These are phyloP conservation scores for Drosophila helvetica DNA, from an alignment of 2,888 invertebrate species.

Conservation along the genomic window DNA sequence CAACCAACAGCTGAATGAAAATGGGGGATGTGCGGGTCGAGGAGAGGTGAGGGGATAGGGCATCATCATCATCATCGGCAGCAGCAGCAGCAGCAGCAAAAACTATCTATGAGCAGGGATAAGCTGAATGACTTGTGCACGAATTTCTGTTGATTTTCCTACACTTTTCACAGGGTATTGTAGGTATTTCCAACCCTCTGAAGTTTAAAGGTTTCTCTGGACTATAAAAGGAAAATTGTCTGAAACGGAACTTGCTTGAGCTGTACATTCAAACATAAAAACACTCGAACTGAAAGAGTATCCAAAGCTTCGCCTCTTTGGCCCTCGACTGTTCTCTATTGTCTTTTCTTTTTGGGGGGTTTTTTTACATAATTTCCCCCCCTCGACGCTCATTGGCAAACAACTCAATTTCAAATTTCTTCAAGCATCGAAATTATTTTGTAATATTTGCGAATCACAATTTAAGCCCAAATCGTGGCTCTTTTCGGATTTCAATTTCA, in stretches of 20 bases:
- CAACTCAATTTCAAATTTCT: constrained; percentile 66
- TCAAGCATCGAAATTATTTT: constrained; percentile 68
- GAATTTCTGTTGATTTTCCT: constrained; percentile 29
- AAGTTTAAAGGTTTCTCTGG: background rate
- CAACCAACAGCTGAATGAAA: constrained; percentile 25
- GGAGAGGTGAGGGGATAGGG: constrained; percentile 4
- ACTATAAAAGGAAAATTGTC: too few relatives aligned
- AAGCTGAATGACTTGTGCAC: constrained; percentile 46
- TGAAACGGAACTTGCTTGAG: too few relatives aligned
- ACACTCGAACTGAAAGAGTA: background rate
- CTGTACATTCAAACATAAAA: too few relatives aligned
- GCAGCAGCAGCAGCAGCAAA: constrained; percentile 21
- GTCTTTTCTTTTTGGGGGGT: background rate
- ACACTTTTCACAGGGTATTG: background rate
- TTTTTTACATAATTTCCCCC: constrained; percentile 63
- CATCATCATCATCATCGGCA: constrained; percentile 20
- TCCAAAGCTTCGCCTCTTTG: background rate
- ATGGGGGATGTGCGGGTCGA: constrained; percentile 18
- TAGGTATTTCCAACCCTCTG: background rate
- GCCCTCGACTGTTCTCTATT: background rate
- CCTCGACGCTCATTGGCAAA: constrained; percentile 45
- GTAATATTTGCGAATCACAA: constrained; percentile 73
- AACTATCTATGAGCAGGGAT: constrained; percentile 29
- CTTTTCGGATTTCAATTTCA: background rate
- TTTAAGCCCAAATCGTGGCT: constrained; percentile 56